phyloP scores from a whole-genome alignment of 2,888 invertebrate species.

The Drosophila bunnanda region DNA sequence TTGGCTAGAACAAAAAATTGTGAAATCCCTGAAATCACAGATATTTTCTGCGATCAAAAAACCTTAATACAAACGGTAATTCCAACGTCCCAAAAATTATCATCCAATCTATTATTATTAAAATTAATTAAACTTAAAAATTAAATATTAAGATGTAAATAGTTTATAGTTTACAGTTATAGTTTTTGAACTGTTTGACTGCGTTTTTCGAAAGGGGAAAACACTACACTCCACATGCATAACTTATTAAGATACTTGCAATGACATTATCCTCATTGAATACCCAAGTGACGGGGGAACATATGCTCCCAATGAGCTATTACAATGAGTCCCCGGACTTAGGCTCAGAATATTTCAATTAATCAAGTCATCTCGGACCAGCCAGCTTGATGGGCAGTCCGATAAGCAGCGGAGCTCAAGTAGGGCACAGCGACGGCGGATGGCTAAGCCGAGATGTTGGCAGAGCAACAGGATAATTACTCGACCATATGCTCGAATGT shows the following conservation, averaged over 20 bases:
- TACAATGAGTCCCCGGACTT: constrained; percentile 3
- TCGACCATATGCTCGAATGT: constrained; percentile 69
- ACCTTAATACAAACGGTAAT: background rate
- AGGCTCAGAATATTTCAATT: constrained; percentile 39
- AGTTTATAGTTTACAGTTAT: too few species aligned
- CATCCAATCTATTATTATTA: too few species aligned
- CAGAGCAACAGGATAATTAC: constrained; percentile 75
- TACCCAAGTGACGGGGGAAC: constrained; percentile 21
- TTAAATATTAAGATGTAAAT: too few species aligned
- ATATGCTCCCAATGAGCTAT: constrained; percentile 30
- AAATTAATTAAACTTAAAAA: too few species aligned
- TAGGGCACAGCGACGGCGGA: constrained; percentile 27
- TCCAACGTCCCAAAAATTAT: too few species aligned
- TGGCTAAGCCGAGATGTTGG: constrained; percentile 44
- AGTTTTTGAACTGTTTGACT: too few species aligned
- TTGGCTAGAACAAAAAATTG: background rate
- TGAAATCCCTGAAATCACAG: background rate
- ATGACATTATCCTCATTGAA: constrained; percentile 20
- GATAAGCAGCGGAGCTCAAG: constrained; percentile 60
- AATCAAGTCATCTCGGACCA: constrained; percentile 40
- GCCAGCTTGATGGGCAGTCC: constrained; percentile 52
- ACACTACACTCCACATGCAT: background rate
- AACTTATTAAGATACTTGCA: background rate
- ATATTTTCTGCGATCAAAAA: background rate
- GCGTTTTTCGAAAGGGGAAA: background rate